These are phyloP conservation scores for Discoglossus pictus DNA, from an alignment of 2,797 vertebrate genomes.

Conservation along the genomic window DNA sequence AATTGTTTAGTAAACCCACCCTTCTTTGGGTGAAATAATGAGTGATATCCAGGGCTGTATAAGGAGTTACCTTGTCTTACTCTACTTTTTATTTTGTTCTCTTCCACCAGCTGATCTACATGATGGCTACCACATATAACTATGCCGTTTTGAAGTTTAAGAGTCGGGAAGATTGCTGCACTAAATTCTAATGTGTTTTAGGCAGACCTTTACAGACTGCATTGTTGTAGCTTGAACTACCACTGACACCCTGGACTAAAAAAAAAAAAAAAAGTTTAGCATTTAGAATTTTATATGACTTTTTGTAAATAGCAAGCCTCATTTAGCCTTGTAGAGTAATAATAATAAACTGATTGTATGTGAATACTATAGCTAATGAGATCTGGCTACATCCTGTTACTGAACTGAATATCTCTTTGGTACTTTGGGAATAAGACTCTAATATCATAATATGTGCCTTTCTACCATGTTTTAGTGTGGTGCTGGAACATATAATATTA, in stretches of 20 bases:
- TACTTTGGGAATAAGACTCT: too few relatives aligned
- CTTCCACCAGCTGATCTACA: conserved; percentile 99
- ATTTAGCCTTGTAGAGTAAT: conserved; percentile 69
- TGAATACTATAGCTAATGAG: conserved; percentile 66
- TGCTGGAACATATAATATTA: too few relatives aligned
- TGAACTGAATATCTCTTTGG: too few relatives aligned
- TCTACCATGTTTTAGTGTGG: too few relatives aligned
- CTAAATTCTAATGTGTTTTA: conserved; percentile 94
- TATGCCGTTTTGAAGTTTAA: conserved; percentile 99
- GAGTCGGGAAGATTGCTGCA: conserved; percentile 99
- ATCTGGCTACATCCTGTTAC: conserved; percentile 65
- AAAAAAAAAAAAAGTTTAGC: conserved; percentile 77
- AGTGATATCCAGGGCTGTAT: conserved; percentile 54
- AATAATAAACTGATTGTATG: conserved; percentile 68
- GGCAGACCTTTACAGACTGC: conserved; percentile 70
- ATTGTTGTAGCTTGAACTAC: conserved; percentile 78
- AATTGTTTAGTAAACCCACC: too few relatives aligned
- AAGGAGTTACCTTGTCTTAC: conserved; percentile 68
- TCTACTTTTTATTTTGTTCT: conserved; percentile 78
- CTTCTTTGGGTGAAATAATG: conserved; percentile 1
- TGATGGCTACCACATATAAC: conserved; percentile 99
- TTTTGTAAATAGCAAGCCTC: conserved; percentile 88
- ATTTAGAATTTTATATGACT: conserved; percentile 77
- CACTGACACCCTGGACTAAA: conserved; percentile 86
- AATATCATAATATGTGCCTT: too few relatives aligned